Evolutionary conservation across 2,113 vertebrate genomes (phyloP), one percentile per base, ranked within the genome.

Genomic region (Ageneiosus marmoratus): DNA sequence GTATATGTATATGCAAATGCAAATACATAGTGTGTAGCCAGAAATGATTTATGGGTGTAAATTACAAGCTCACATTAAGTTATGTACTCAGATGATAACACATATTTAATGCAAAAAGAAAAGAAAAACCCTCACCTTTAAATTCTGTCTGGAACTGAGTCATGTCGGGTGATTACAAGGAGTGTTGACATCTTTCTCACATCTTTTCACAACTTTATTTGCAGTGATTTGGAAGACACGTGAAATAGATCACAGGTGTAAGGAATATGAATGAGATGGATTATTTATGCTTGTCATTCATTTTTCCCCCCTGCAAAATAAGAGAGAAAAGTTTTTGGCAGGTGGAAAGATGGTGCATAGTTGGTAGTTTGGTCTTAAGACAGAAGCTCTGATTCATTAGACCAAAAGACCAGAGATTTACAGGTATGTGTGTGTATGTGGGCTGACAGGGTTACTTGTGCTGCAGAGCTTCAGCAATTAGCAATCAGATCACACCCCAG

Each of bases 401-500:
- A 12, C 1, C 11, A 9, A 27, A 60, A 13, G 58, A 3, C 58
- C 55, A 58, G 22, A 56, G 24, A n/a, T 0, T 24, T n/a, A 9
- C 10, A 11, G 24, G 79, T 11, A 69, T 51, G 29, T 79, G 51
- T 77, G 77, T 44, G 10, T 53, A 46, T 24, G 18, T 6, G 20
- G 20, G 18, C 65, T 69, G 34, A 41, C 34, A 69, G 11, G 9
- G 20, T 69, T 69, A 69, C 34, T 12, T 69, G 22, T 70, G 37
- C 22, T 24, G 67, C 1, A 70, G 67, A 70, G 67, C 67, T 70
- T 70, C 22, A 41, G 37, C 37, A 41, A 41, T 69, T 20, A 70
- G 65, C 65, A 69, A 37, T 44, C 37, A 6, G 4, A 70, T 70
- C 67, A 70, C 67, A 70, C 67, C 44, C 67, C 37, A 44, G 67